phyloP scores from a whole-genome alignment of 2,797 vertebrate species.

The Esox masquinongy region DNA sequence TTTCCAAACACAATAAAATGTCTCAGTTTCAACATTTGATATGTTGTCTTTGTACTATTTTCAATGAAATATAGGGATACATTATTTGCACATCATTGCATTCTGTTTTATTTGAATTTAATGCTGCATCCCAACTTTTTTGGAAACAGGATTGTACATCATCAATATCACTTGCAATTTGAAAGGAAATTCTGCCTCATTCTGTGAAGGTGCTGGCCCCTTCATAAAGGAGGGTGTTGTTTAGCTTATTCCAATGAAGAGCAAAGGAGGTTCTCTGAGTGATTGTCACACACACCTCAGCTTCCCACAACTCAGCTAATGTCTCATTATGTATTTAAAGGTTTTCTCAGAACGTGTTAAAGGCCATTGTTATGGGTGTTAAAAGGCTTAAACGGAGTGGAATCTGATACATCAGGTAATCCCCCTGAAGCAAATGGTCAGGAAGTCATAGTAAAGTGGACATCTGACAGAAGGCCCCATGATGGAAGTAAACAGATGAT shows the following conservation, averaged over 20 bases:
- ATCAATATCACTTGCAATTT: not conserved
- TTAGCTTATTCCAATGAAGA: conserved; percentile 9
- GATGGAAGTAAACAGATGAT: not conserved
- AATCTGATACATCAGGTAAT: conserved; percentile 14
- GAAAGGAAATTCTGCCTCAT: not conserved
- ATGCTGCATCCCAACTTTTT: no score
- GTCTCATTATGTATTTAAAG: conserved; percentile 39
- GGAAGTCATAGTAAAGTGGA: not conserved
- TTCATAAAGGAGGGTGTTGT: not conserved
- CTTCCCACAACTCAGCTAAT: conserved; percentile 33
- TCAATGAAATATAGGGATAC: no score
- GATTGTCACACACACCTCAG: conserved; percentile 22
- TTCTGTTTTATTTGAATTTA: no score
- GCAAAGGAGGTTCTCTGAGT: conserved; percentile 27
- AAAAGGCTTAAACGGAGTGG: conserved; percentile 28
- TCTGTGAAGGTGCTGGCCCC: not conserved
- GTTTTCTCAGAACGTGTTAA: conserved; percentile 25
- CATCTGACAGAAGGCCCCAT: not conserved
- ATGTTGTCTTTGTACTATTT: no score
- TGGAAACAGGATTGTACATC: no score
- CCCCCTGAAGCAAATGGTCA: not conserved
- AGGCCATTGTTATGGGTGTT: not conserved
- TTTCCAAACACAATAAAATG: no score
- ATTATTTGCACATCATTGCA: no score
- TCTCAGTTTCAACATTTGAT: no score